phyloP scores from a whole-genome alignment of 2,113 vertebrate genomes.

The Onychostoma macrolepis region DNA sequence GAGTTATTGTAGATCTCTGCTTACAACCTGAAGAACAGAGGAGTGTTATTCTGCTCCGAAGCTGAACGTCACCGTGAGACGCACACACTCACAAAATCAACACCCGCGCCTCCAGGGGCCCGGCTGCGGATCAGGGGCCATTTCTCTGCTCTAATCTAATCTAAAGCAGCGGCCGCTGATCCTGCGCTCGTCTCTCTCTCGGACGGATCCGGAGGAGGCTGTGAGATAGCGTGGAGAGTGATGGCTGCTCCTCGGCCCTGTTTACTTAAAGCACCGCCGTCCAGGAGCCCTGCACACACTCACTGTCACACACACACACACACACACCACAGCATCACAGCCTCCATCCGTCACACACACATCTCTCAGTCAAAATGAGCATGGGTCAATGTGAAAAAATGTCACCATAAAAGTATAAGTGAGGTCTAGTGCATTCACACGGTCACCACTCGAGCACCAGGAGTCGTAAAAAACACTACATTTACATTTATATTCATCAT shows the following conservation, averaged over 20 bases:
- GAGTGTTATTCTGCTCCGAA: constrained; percentile 45
- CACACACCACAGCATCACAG: too few relatives aligned
- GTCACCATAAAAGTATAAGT: too few relatives aligned
- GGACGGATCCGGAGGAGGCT: constrained; percentile 78
- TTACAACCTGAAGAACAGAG: constrained; percentile 43
- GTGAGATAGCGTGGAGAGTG: constrained; percentile 89
- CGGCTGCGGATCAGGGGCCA: constrained; percentile 36
- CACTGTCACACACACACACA: not conserved
- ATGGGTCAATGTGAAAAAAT: too few relatives aligned
- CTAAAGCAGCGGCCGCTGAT: constrained; percentile 52
- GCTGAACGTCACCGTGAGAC: constrained; percentile 41
- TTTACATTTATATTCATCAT: not conserved
- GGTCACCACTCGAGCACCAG: too few relatives aligned
- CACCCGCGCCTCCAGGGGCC: not conserved
- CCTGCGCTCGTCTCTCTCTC: constrained; percentile 73
- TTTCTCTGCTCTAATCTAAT: constrained; percentile 54
- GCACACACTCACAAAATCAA: not conserved
- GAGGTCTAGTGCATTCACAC: too few relatives aligned
- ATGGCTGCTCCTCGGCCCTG: constrained; percentile 89
- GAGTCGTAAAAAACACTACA: not conserved
- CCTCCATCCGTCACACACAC: too few relatives aligned
- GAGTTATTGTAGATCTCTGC: constrained; percentile 33
- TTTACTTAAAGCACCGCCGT: constrained; percentile 88
- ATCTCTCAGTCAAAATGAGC: too few relatives aligned
- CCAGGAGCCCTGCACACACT: constrained; percentile 59